Evolutionary conservation across 2,113 vertebrate species (phyloP).

Genomic region (Microtus ochrogaster): DNA sequence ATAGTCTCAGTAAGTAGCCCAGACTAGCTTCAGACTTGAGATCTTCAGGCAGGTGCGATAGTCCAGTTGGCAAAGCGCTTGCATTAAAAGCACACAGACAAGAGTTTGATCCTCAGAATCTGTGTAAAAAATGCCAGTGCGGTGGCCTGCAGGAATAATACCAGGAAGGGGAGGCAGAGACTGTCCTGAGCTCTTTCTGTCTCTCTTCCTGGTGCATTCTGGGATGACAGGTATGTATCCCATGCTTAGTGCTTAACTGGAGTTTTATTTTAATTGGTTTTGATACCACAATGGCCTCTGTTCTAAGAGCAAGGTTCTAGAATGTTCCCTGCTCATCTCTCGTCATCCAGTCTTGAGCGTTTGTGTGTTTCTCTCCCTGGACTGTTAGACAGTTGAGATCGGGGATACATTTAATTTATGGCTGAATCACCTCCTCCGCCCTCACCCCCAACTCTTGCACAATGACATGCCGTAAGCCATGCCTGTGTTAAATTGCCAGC

Average conservation of each 20-base stretch:
- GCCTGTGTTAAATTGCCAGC: background rate
- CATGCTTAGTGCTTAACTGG: background rate
- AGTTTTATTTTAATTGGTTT: background rate
- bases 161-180: background rate
- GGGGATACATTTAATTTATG: too few relatives aligned
- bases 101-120: background rate
- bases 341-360: accelerated
- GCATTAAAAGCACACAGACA: background rate
- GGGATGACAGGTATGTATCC: background rate
- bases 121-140: background rate
- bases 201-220: background rate
- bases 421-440: background rate
- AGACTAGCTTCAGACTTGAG: background rate
- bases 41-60: background rate
- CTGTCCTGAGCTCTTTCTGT: background rate
- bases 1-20: background rate
- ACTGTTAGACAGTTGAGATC: background rate
- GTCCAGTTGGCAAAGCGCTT: background rate
- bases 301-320: accelerated
- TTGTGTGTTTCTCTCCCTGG: background rate
- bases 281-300: accelerated
- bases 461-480: accelerated
- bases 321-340: accelerated
- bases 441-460: background rate
- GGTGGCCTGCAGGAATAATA: background rate